Evolutionary conservation across 2,113 vertebrate species (phyloP).

Genomic region (Platanista minor): DNA sequence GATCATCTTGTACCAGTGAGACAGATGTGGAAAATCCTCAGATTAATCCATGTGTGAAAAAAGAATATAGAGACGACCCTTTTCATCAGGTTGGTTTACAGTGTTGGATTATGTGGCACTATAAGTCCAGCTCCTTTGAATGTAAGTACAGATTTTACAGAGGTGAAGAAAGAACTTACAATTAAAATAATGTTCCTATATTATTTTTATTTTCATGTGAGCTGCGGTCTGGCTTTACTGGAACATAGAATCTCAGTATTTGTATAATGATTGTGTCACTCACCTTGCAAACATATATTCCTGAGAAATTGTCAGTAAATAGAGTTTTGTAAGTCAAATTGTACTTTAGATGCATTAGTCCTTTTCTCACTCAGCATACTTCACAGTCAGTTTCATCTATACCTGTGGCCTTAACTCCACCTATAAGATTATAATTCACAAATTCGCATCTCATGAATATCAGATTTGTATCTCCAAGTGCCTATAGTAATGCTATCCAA

Average conservation of each 20-base stretch:
- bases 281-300: background rate
- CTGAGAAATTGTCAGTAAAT: conserved; percentile 7
- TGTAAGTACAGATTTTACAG: background rate
- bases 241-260: background rate
- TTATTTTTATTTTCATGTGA: background rate
- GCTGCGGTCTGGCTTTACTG: conserved; percentile 5
- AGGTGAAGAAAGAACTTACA: background rate
- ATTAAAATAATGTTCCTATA: background rate
- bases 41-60: conserved; percentile 88
- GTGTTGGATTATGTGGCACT: background rate
- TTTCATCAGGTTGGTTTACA: conserved; percentile 91
- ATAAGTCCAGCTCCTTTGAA: background rate
- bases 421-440: background rate
- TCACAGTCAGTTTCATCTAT: background rate
- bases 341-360: background rate
- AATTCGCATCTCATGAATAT: background rate
- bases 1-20: conserved; percentile 94
- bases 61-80: conserved; percentile 96
- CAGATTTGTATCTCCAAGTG: background rate
- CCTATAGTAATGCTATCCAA: background rate
- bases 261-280: background rate
- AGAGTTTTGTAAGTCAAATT: background rate
- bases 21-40: conserved; percentile 92
- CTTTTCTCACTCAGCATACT: background rate
- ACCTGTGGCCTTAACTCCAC: background rate